These are phyloP conservation scores for Amiota communis DNA, from an alignment of 2,888 invertebrate species.

Conservation along the genomic window DNA sequence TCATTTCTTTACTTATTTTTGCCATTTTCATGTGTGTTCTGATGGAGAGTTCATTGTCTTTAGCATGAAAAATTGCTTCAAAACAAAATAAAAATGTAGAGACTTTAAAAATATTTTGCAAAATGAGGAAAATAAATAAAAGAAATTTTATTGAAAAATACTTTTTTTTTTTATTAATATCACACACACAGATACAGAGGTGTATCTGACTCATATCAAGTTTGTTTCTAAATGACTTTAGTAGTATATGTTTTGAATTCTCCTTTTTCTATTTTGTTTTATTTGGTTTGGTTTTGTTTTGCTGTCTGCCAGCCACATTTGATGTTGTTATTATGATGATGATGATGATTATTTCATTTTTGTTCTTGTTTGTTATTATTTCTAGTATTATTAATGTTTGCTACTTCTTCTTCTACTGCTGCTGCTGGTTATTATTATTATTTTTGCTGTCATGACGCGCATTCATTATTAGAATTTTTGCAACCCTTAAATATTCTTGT, in stretches of 20 bases:
- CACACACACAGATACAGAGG: too few relatives aligned
- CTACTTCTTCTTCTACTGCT: background rate
- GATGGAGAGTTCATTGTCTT: conserved; percentile 19
- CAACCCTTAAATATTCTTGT: conserved; percentile 57
- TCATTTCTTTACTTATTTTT: background rate
- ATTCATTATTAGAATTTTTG: conserved; percentile 35
- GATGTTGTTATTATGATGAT: conserved; percentile 9
- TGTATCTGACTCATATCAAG: too few relatives aligned
- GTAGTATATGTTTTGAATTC: too few relatives aligned
- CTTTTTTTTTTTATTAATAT: too few relatives aligned
- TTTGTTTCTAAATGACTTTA: too few relatives aligned
- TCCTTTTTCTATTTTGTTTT: too few relatives aligned
- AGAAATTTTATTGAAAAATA: too few relatives aligned
- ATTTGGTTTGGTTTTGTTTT: conserved; percentile 33
- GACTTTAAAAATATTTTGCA: too few relatives aligned
- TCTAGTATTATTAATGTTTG: conserved; percentile 33
- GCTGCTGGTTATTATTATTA: conserved; percentile 20
- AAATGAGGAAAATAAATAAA: too few relatives aligned
- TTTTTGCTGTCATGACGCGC: conserved; percentile 14
- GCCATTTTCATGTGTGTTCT: background rate
- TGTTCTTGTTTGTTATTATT: conserved; percentile 28
- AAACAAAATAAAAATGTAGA: conserved; percentile 33
- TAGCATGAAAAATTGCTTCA: conserved; percentile 41
- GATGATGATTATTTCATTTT: background rate
- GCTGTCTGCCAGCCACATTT: background rate